Evolutionary conservation across 53 echinoderm and acorn worm species (phyloP).

Genomic region (Echinarachnius parma): DNA sequence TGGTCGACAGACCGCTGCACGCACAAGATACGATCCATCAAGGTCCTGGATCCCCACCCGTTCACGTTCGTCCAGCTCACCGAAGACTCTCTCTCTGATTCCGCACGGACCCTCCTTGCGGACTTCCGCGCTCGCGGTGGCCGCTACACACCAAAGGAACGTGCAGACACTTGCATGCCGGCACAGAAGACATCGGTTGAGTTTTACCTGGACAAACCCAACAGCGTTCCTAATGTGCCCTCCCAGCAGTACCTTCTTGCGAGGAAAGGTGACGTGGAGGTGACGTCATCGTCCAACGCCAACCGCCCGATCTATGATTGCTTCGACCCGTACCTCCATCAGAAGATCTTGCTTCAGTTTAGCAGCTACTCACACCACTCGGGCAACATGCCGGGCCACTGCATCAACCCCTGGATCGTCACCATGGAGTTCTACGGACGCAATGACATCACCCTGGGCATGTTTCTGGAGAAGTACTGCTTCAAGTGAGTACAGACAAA

Average conservation of each 20-base stretch:
- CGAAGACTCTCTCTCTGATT: constrained; percentile 53
- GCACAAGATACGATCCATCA: constrained; percentile 17
- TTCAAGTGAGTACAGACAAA: constrained; percentile 64
- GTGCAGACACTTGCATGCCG: not conserved
- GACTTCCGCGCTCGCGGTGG: constrained; percentile 94
- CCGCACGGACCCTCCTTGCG: constrained; percentile 59
- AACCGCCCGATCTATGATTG: constrained; percentile 51
- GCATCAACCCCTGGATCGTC: constrained; percentile 86
- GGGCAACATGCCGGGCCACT: constrained; percentile 78
- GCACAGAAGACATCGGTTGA: not conserved
- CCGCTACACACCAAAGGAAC: constrained; percentile 49
- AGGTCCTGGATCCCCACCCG: constrained; percentile 54
- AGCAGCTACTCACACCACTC: constrained; percentile 80
- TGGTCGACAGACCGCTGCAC: constrained; percentile 48
- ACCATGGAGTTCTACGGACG: constrained; percentile 87
- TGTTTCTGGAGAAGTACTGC: constrained; percentile 93
- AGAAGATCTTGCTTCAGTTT: constrained; percentile 81
- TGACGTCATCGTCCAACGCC: not conserved
- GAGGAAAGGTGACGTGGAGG: constrained; percentile 6
- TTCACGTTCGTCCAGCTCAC: constrained; percentile 72
- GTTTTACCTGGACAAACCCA: not conserved
- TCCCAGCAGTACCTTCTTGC: constrained; percentile 24
- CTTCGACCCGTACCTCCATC: constrained; percentile 81
- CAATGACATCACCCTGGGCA: constrained; percentile 90
- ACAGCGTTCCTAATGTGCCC: not conserved